Percentiles rank a stretch among this genome's conserved stretches.
These are phyloP conservation scores for Drosophila virilis DNA, from an alignment of 1,140 invertebrate genomes.

Conservation along the genomic window DNA sequence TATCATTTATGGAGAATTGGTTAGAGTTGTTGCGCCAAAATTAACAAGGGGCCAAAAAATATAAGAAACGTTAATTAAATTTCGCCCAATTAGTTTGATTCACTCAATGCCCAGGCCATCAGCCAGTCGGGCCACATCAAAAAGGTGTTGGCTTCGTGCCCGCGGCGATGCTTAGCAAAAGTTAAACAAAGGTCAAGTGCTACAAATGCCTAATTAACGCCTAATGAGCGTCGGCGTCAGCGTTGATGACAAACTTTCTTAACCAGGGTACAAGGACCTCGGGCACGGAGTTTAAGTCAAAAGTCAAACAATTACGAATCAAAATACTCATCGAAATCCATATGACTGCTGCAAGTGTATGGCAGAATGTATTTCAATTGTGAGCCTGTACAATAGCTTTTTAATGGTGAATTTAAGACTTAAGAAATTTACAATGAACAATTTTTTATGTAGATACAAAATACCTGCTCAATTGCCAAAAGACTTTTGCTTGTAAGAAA, in stretches of 20 bases:
- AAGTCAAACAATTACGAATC: slow-evolving; percentile 51
- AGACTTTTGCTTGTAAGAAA: neutral
- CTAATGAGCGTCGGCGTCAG: slow-evolving; percentile 53
- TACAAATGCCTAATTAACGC: slow-evolving; percentile 69
- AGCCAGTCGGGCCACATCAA: slow-evolving; percentile 53
- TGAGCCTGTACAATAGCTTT: too few relatives aligned
- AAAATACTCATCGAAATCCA: slow-evolving; percentile 2
- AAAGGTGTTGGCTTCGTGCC: slow-evolving; percentile 65
- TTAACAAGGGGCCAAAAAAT: slow-evolving; percentile 65
- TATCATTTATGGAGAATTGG: too few relatives aligned
- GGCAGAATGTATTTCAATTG: neutral
- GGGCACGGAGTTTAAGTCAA: slow-evolving; percentile 27
- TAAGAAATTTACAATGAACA: slow-evolving; percentile 3
- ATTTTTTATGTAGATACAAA: slow-evolving; percentile 14
- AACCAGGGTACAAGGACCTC: neutral
- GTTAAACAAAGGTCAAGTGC: slow-evolving; percentile 46
- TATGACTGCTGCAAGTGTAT: too few relatives aligned
- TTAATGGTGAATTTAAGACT: too few relatives aligned
- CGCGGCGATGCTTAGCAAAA: slow-evolving; percentile 35
- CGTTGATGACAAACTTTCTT: slow-evolving; percentile 17
- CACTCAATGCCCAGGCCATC: slow-evolving; percentile 7
- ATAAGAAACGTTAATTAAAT: slow-evolving; percentile 75
- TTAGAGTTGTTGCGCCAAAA: slow-evolving; percentile 21
- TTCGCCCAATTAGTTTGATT: slow-evolving; percentile 75
- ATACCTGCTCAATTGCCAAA: neutral